Base-by-base conservation (phyloP, 2,797 vertebrate species). In the Argyrosomus regius region DNA sequence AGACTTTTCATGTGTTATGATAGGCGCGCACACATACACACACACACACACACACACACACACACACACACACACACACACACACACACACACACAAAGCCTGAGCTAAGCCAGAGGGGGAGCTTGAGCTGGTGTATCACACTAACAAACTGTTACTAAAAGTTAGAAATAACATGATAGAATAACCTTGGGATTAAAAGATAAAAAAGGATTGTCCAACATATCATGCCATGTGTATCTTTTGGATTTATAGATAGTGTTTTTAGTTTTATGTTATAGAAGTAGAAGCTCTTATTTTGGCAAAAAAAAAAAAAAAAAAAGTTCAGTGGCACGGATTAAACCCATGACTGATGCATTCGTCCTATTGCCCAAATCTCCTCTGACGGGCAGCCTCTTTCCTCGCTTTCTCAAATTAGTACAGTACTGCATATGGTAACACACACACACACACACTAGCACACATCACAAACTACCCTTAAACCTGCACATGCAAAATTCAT, bases 401-500 rank as follows among this genome's bases (percentile, higher is more conserved):
- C 22, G 6, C 16, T 41, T 45, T 35, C 73, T 75, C 35, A 81
- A 76, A 77, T 85, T 26, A 80, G 16, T 68, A 2, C 24, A 18
- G 35, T 5, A 14, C 18, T 64, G 52, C 45, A 68, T 7, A 39
- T 9, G 53, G 12, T 28, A 43, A 49, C 46, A 61, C 10, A 56
- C 58, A 73, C 28, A 59, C 31, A 64, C 6, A 52, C 62, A 48
- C 73, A n/a, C n/a, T n/a, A n/a, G n/a, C n/a, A n/a, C n/a, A n/a
- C n/a, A n/a, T n/a, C n/a, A n/a, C n/a, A n/a, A n/a, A n/a, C n/a
- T n/a, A n/a, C 82, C 78, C 80, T 88, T 68, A 88, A 91, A 93
- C 81, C 84, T 89, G 73, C 89, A 75, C 91, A 92, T 91, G 78
- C 85, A 91, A 92, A 87, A 92, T 92, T 89, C 84, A 92, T 93